Base-by-base conservation (phyloP, 2,797 vertebrate species). In the Synanceia verrucosa region DNA sequence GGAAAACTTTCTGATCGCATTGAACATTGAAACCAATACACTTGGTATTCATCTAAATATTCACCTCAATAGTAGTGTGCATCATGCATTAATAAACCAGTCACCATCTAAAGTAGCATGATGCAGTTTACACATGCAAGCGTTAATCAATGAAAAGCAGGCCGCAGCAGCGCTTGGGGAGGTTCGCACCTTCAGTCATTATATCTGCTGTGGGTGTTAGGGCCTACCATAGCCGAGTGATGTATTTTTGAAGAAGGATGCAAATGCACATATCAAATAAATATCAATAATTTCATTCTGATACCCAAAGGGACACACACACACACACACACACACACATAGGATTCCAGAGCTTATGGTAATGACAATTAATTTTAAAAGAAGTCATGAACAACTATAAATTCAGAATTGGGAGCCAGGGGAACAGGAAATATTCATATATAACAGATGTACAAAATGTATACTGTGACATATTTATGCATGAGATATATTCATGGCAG, bases 101-200 rank as follows among this genome's bases (percentile, higher is more conserved):
- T 68, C 52, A 56, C 46, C 16, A n/a, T 46, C 31, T 43, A 28
- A 33, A 67, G 44, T 67, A 23, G 47, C 43, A 39, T n/a, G 10
- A 41, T 36, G 5, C 12, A 41, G 18, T 65, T 46, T 65, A 9
- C 21, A 62, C 28, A 48, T n/a, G 37, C 12, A 7, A 59, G 26
- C 11, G 78, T 69, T 59, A 75, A 74, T 81, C 71, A 68, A 59
- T 73, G 46, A 31, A 67, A 74, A 51, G 26, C 13, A 19, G 48
- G 60, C 50, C 55, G 48, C 19, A 56, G 37, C 37, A 18, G 78
- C 52, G 23, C 29, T 69, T 65, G 26, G 31, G 44, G 2, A 65
- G 51, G 51, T 16, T 29, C 31, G 36, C 16, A 58, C 21, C 56
- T 58, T 74, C 51, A 59, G 46, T 73, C 57, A 51, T n/a, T 44